Conservation (phyloP, 2,797 vertebrate genomes). For the Myotis vivesi region DNA sequence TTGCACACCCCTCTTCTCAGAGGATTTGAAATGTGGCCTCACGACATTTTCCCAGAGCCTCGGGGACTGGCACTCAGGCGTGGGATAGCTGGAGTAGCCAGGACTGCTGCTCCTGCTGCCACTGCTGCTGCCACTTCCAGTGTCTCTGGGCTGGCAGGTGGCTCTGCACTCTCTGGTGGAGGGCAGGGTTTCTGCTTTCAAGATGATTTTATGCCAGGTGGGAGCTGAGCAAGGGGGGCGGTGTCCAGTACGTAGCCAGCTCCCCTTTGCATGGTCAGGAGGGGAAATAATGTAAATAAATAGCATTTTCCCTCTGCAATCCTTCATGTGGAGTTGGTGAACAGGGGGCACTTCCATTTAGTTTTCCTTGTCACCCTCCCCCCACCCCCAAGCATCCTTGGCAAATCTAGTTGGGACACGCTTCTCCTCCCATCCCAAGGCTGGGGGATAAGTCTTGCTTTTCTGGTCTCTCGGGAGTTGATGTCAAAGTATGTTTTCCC, state of each 20-base stretch:
- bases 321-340: neutral
- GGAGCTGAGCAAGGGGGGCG: neutral
- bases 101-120: neutral
- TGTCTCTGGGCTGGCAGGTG: neutral
- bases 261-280: neutral
- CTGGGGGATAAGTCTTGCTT: conserved; percentile 38
- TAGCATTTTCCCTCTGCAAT: neutral
- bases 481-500: conserved; percentile 41
- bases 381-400: neutral
- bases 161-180: neutral
- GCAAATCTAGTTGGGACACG: neutral
- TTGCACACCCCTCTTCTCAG: conserved; percentile 27
- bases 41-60: conserved; percentile 15
- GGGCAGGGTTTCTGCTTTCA: conserved; percentile 21
- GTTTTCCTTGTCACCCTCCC: neutral
- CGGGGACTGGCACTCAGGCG: neutral
- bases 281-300: conserved; percentile 42
- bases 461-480: conserved; percentile 61
- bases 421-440: conserved; percentile 27
- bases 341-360: neutral
- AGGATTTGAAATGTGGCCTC: conserved; percentile 1
- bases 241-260: neutral
- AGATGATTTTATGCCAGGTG: neutral
- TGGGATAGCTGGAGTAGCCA: neutral
- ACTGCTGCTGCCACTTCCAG: neutral